Percentiles rank a stretch among this genome's conserved stretches.
Conservation (phyloP, 1,140 invertebrate genomes). For the Diuraphis noxia region DNA sequence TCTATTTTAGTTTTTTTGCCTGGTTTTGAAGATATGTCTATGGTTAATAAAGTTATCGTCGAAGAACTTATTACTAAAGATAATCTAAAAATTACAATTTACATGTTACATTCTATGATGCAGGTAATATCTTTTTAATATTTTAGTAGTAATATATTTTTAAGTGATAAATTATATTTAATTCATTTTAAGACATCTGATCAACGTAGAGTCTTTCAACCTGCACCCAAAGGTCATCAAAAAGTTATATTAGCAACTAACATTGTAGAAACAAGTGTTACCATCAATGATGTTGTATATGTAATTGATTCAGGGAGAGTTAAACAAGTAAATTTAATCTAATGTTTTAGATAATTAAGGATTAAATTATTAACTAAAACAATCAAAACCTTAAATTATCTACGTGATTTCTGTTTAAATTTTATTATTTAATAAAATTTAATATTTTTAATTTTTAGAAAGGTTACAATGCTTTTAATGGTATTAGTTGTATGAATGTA, state of each 20-base stretch:
- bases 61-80: conserved; percentile 51
- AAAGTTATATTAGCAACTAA: conserved; percentile 75
- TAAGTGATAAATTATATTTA: neutral
- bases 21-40: conserved; percentile 55
- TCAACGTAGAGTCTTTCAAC: conserved; percentile 54
- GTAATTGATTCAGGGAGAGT: conserved; percentile 69
- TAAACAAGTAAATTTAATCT: conserved; percentile 51
- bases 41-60: conserved; percentile 43
- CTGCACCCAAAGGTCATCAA: conserved; percentile 43
- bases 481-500: conserved; percentile 58
- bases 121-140: conserved; percentile 41
- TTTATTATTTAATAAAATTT: neutral
- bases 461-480: conserved; percentile 58
- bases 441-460: conserved; percentile 50
- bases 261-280: conserved; percentile 85
- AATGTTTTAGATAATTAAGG: neutral
- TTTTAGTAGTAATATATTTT: neutral
- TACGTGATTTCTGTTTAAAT: neutral
- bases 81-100: conserved; percentile 46
- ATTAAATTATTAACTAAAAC: neutral
- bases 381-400: neutral
- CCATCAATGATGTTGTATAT: conserved; percentile 86
- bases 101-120: conserved; percentile 52
- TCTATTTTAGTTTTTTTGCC: conserved; percentile 55
- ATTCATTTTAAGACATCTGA: conserved; percentile 51